Evolutionary conservation across 2,888 invertebrate genomes (phyloP).

Genomic region (Ischnura elegans): DNA sequence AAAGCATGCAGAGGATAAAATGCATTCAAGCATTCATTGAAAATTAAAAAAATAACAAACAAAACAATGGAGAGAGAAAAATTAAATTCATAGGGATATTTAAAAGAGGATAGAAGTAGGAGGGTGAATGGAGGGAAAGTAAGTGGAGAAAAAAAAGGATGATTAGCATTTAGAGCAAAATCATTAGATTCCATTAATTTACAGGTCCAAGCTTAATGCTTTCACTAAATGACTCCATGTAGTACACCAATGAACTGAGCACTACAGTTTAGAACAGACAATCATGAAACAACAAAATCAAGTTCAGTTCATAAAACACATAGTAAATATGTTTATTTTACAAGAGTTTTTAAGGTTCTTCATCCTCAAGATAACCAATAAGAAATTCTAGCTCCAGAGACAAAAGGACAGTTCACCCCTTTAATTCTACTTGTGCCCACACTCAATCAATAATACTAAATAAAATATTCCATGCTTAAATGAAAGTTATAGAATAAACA

Average conservation of each 20-base stretch:
- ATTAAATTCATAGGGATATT: not conserved
- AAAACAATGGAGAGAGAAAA: not conserved
- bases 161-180: not conserved
- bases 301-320: not conserved
- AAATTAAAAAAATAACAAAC: not conserved
- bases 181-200: not conserved
- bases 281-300: not conserved
- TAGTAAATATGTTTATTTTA: not conserved
- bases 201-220: not conserved
- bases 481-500: not conserved
- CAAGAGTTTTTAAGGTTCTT: not conserved
- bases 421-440: not conserved
- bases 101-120: not conserved
- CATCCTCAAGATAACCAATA: not conserved
- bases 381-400: not conserved
- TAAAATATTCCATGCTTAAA: not conserved
- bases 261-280: not conserved
- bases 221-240: not conserved
- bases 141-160: not conserved
- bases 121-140: not conserved
- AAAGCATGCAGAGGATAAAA: not conserved
- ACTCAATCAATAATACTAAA: not conserved
- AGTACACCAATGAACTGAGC: not conserved
- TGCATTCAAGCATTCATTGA: not conserved
- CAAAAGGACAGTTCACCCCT: not conserved